phyloP scores from a whole-genome alignment of 64 coral and sea anemone species.

The Catalaphyllia jardinei region DNA sequence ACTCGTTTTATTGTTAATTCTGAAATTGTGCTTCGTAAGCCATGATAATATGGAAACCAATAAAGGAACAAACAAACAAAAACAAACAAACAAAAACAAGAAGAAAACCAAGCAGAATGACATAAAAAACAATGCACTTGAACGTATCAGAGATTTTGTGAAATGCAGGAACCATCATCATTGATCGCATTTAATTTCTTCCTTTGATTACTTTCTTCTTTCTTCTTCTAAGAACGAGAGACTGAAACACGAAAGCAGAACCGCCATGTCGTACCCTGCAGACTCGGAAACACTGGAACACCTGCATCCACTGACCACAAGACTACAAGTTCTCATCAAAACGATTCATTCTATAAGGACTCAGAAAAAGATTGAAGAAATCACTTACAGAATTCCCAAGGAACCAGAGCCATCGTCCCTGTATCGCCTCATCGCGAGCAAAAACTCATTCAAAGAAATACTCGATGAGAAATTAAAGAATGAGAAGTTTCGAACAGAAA shows the following conservation, averaged over 20 bases:
- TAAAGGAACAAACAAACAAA: neutral
- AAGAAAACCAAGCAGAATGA: no score
- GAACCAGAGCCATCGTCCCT: conserved; percentile 19
- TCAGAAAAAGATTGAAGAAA: conserved; percentile 34
- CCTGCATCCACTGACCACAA: conserved; percentile 41
- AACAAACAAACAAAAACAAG: neutral
- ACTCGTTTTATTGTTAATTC: no score
- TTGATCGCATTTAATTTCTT: neutral
- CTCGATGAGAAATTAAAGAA: conserved; percentile 74
- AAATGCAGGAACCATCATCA: no score
- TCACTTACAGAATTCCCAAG: conserved; percentile 15
- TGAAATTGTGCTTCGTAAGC: no score
- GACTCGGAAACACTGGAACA: conserved; percentile 65
- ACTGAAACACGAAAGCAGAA: conserved; percentile 52
- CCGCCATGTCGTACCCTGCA: conserved; percentile 57
- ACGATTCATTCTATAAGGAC: conserved; percentile 46
- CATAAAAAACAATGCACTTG: no score
- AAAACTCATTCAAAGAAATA: conserved; percentile 63
- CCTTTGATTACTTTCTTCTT: neutral
- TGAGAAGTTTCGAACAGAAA: conserved; percentile 31
- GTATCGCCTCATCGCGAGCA: conserved; percentile 9
- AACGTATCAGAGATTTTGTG: no score
- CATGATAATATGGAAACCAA: no score
- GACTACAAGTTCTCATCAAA: conserved; percentile 41
- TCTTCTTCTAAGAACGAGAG: neutral